Conservation (phyloP, 2,888 invertebrate genomes). For the Syrphus vitripennis region DNA sequence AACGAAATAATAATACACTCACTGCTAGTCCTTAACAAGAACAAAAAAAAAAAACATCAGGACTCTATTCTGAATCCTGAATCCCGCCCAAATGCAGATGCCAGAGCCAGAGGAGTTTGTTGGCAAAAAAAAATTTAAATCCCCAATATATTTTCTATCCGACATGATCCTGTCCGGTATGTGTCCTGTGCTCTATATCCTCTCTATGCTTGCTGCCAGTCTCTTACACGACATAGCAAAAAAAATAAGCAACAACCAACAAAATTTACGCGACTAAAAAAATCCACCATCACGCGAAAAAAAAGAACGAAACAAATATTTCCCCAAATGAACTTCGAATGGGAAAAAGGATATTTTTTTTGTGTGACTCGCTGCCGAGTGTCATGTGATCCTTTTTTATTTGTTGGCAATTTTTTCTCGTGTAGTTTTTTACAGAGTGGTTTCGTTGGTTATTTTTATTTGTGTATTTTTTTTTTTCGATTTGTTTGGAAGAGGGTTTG, state of each 20-base stretch:
- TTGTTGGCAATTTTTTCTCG: constrained; percentile 6
- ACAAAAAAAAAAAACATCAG: background rate
- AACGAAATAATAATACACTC: constrained; percentile 65
- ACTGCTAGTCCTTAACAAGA: background rate
- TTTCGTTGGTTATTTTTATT: constrained; percentile 34
- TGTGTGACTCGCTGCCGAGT: constrained; percentile 32
- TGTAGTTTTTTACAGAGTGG: constrained; percentile 28
- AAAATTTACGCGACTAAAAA: constrained; percentile 37
- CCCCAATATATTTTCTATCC: constrained; percentile 71
- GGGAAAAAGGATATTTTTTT: constrained; percentile 25
- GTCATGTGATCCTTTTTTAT: constrained; percentile 56
- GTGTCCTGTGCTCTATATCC: constrained; percentile 54
- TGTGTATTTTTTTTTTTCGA: background rate
- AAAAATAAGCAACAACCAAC: background rate
- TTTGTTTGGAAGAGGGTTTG: background rate
- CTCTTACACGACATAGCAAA: background rate
- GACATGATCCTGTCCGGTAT: constrained; percentile 70
- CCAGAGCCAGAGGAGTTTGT: background rate
- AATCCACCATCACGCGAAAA: constrained; percentile 13
- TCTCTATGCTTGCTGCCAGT: constrained; percentile 40
- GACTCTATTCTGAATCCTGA: background rate
- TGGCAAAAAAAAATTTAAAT: constrained; percentile 42
- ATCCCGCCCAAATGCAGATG: constrained; percentile 43
- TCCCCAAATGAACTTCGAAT: constrained; percentile 63
- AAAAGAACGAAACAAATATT: constrained; percentile 32